Conservation (phyloP, 2,797 vertebrate genomes). For the Discoglossus pictus region DNA sequence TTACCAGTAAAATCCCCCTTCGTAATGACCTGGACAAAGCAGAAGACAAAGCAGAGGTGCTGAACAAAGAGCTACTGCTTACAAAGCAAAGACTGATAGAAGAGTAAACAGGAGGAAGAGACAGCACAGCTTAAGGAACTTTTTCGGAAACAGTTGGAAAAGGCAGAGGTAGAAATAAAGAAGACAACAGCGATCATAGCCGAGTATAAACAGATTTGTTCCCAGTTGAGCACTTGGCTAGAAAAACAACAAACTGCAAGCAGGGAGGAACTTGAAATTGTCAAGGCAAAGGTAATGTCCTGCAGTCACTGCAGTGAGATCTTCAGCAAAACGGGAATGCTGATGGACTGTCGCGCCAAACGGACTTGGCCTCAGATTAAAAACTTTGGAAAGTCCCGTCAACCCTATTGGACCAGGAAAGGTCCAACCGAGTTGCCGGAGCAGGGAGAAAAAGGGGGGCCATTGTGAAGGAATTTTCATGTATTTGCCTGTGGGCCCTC, state of each 20-base stretch:
- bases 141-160: slow-evolving; percentile 95
- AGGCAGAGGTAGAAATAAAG: slow-evolving; percentile 95
- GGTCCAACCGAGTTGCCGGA: too few species aligned
- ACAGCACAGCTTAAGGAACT: slow-evolving; percentile 95
- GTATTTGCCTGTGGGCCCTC: too few species aligned
- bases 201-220: slow-evolving; percentile 99
- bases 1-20: slow-evolving; percentile 97
- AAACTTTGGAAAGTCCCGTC: too few species aligned
- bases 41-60: slow-evolving; percentile 94
- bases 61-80: slow-evolving; percentile 95
- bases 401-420: too few species aligned
- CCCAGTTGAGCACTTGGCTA: slow-evolving; percentile 91
- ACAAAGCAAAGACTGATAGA: slow-evolving; percentile 93
- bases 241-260: slow-evolving; percentile 92
- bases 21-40: slow-evolving; percentile 96
- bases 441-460: too few species aligned
- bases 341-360: too few species aligned
- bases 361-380: too few species aligned
- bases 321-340: too few species aligned
- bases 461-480: too few species aligned
- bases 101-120: slow-evolving; percentile 92
- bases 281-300: slow-evolving; percentile 92
- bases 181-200: slow-evolving; percentile 97
- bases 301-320: slow-evolving; percentile 92
- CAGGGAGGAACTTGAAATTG: slow-evolving; percentile 92